A percentile compares a stretch with the other conserved stretches of the same genome.
Conservation (phyloP, 2,113 vertebrate genomes). For the Vimba vimba region DNA sequence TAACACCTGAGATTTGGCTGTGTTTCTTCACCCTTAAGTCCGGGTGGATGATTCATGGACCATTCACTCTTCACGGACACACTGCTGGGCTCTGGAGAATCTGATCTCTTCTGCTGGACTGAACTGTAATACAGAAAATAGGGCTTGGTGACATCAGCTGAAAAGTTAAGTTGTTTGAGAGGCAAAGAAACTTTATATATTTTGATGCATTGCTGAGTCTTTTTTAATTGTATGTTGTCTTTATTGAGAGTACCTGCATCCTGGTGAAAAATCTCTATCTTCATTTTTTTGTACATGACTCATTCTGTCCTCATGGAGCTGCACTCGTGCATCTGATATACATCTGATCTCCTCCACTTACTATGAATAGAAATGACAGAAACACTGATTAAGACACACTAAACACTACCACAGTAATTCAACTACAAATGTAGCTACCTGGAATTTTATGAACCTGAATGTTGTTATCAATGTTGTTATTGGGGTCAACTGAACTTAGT, state of each 20-base stretch:
- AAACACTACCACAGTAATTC: too few species aligned
- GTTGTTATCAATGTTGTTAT: too few species aligned
- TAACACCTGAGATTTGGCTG: not conserved
- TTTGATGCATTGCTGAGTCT: not conserved
- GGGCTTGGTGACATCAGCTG: not conserved
- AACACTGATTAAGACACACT: not conserved
- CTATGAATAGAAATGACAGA: not conserved
- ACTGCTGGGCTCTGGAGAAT: not conserved
- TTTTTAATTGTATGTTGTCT: not conserved
- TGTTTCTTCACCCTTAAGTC: not conserved
- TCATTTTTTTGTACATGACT: not conserved
- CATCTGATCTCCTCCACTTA: not conserved
- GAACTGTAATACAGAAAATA: not conserved
- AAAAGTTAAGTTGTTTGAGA: not conserved
- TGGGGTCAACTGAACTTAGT: too few species aligned
- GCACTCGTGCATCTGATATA: not conserved
- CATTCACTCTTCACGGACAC: not conserved
- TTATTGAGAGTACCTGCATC: not conserved
- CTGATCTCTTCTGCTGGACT: not conserved
- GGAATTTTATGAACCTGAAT: not conserved
- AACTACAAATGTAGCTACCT: too few species aligned
- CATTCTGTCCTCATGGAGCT: not conserved
- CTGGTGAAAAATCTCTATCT: not conserved
- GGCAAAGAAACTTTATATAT: not conserved
- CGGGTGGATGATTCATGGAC: not conserved